Conservation (phyloP, 2,797 vertebrate species). For the Chromobotia macracanthus region DNA sequence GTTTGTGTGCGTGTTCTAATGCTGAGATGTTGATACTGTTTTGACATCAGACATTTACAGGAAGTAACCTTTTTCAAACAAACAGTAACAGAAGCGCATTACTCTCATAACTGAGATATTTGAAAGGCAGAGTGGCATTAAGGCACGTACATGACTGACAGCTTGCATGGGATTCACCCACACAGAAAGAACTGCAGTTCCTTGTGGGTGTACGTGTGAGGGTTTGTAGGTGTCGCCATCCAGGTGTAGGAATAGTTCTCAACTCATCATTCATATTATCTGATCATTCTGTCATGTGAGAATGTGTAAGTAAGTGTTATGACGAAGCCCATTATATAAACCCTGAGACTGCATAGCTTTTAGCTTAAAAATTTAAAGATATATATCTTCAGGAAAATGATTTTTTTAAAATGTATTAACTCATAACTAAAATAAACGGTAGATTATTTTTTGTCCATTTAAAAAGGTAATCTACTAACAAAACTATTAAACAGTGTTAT, state of each 20-base stretch:
- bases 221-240: background rate
- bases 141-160: background rate
- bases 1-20: background rate
- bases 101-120: conserved; percentile 5
- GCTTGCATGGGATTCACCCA: background rate
- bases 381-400: too few species aligned
- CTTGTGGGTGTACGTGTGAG: background rate
- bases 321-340: background rate
- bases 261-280: background rate
- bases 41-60: background rate
- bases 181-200: background rate
- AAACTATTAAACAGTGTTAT: too few species aligned
- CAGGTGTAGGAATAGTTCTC: background rate
- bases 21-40: conserved; percentile 18
- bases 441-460: too few species aligned
- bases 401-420: too few species aligned
- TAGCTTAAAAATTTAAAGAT: too few species aligned
- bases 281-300: background rate
- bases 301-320: background rate
- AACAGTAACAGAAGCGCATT: background rate
- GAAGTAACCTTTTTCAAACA: conserved; percentile 17
- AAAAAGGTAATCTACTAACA: too few species aligned
- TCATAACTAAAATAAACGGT: too few species aligned
- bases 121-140: background rate
- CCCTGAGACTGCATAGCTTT: background rate